Percentiles rank a stretch among this genome's conserved stretches.
Evolutionary conservation across 1,140 invertebrate species (phyloP).

Genomic region (Sarcophaga bullata): DNA sequence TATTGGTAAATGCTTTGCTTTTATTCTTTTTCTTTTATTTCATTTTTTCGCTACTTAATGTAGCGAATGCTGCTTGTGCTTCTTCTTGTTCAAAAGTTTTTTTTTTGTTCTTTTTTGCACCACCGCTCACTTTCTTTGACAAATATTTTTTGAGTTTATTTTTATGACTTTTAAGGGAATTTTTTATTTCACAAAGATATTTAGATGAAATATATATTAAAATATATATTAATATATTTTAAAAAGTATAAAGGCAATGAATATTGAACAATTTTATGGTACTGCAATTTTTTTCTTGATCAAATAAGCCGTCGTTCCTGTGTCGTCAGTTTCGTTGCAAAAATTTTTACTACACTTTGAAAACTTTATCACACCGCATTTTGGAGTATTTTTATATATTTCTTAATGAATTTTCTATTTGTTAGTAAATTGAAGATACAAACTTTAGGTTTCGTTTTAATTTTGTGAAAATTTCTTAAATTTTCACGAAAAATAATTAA

Average conservation of each 20-base stretch:
- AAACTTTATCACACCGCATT: conserved; percentile 34
- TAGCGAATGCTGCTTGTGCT: conserved; percentile 28
- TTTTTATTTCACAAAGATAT: conserved; percentile 1
- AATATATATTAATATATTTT: not conserved
- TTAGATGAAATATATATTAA: not conserved
- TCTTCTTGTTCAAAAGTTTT: conserved; percentile 28
- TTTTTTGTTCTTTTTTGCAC: conserved; percentile 34
- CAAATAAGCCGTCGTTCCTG: conserved; percentile 31
- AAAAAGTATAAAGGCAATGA: not conserved
- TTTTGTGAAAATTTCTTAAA: conserved; percentile 26
- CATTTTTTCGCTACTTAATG: conserved; percentile 30
- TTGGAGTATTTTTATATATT: not conserved
- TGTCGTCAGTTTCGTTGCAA: conserved; percentile 39
- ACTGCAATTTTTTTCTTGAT: conserved; percentile 34
- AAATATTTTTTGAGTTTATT: conserved; percentile 22
- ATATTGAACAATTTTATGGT: conserved; percentile 3
- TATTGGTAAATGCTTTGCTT: not conserved
- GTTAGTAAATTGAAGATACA: not conserved
- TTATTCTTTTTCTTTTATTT: conserved; percentile 28
- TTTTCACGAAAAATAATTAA: conserved; percentile 30
- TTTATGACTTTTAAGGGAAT: not conserved
- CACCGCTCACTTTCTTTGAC: conserved; percentile 37
- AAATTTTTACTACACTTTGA: conserved; percentile 33
- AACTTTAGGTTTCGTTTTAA: not conserved
- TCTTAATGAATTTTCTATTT: not conserved